Evolutionary conservation across 2,888 invertebrate species (phyloP), one percentile per base, ranked within the genome.

Genomic region (Uropetala carovei): DNA sequence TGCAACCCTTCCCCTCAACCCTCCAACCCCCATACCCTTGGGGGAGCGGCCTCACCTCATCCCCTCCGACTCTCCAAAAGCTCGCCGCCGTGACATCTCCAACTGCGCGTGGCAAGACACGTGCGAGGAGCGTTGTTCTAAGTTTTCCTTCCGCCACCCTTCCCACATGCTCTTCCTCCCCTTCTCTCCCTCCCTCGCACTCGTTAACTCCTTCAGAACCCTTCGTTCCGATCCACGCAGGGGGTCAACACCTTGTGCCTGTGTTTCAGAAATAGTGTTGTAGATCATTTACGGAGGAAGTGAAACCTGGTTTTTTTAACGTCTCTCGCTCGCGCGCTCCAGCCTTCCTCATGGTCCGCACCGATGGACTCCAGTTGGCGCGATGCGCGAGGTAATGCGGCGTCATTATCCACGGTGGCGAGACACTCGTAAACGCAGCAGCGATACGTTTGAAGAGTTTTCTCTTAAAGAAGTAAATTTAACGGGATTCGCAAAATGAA

Each of bases 1-100:
- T 57, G 43, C 56, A 43, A 5, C 30, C 81, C 27, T 14, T 13
- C 82, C 43, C 43, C n/a, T 5, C 4, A 27, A 9, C 4, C 75
- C 75, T 43, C 43, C 43, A 1, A 43, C 43, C 43, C 43, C 43
- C 43, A 43, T 43, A 43, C 43, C 5, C 43, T 43, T 43, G 43
- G 43, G 43, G 43, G 43, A 43, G 43, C 43, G 43, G 43, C 43
- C 43, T 43, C 43, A 43, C 22, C 75, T 18, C n/a, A 13, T 3
- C 18, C 75, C n/a, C 75, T 3, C n/a, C 18, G 3, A 18, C 22
- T 18, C 82, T 11, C 27, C 5, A 57, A n/a, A 30, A 30, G 56
- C 83, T 11, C 83, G 83, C 83, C 56, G 83, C 83, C 83, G 83
- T 83, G 83, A 83, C 83, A 83, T 83, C 83, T 83, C 83, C 83